These are phyloP conservation scores for Zelostemma sp. DNA, from an alignment of 1,140 invertebrate genomes.

Conservation along the genomic window DNA sequence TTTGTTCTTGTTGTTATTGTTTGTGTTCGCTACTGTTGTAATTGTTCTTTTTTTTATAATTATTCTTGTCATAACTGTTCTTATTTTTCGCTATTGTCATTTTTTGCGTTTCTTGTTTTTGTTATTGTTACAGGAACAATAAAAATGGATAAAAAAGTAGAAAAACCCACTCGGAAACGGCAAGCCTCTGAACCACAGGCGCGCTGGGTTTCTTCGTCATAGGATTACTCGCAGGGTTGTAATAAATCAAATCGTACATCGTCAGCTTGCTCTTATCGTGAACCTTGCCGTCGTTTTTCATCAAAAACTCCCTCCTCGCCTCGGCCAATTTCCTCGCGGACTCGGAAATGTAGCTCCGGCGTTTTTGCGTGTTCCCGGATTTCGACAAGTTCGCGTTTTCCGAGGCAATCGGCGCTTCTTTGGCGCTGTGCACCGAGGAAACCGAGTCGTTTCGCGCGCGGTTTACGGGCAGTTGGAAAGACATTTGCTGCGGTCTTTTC, in stretches of 20 bases:
- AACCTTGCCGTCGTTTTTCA: slow-evolving; percentile 71
- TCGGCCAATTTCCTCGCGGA: slow-evolving; percentile 71
- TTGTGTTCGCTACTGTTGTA: too few species aligned
- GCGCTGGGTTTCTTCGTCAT: slow-evolving; percentile 66
- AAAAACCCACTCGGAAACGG: slow-evolving; percentile 68
- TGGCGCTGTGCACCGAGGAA: slow-evolving; percentile 58
- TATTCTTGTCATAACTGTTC: too few species aligned
- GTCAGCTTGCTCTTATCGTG: slow-evolving; percentile 80
- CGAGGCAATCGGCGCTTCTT: slow-evolving; percentile 35
- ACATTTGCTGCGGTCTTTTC: slow-evolving; percentile 49
- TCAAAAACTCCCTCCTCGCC: slow-evolving; percentile 72
- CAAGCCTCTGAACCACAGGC: slow-evolving; percentile 17
- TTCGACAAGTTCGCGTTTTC: slow-evolving; percentile 39
- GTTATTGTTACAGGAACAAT: too few species aligned
- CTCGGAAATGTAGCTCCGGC: slow-evolving; percentile 61
- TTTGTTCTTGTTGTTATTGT: too few species aligned
- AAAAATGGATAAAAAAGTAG: background rate
- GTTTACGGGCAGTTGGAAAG: slow-evolving; percentile 29
- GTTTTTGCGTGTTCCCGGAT: slow-evolving; percentile 51
- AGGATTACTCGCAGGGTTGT: slow-evolving; percentile 83
- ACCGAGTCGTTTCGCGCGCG: slow-evolving; percentile 65
- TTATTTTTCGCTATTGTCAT: too few species aligned
- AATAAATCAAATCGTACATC: slow-evolving; percentile 93
- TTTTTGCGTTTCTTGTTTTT: too few species aligned
- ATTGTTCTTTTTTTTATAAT: too few species aligned